phyloP scores from a whole-genome alignment of 2,888 invertebrate genomes.

The Corythucha ciliata region DNA sequence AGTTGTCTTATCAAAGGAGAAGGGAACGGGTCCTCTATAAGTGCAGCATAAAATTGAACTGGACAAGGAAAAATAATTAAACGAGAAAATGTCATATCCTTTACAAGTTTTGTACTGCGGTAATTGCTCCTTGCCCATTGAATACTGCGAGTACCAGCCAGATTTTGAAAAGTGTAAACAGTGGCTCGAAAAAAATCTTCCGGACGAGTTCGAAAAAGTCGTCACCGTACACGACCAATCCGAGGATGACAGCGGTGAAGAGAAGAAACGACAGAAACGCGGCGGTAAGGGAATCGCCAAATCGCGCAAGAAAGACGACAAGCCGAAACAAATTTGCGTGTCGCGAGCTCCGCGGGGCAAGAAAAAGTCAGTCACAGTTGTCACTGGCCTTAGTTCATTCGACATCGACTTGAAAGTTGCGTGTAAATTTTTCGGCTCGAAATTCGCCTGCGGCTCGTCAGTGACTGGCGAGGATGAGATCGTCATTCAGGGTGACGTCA shows the following conservation, averaged over 20 bases:
- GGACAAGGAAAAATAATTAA: no score
- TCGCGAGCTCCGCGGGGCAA: conserved; percentile 91
- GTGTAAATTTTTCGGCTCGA: conserved; percentile 93
- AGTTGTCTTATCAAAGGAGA: no score
- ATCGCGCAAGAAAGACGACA: conserved; percentile 90
- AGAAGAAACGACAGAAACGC: conserved; percentile 91
- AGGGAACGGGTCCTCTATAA: no score
- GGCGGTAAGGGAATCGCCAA: conserved; percentile 95
- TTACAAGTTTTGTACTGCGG: conserved; percentile 81
- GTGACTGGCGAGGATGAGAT: conserved; percentile 99
- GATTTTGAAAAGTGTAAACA: conserved; percentile 95
- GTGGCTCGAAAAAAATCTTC: conserved; percentile 91
- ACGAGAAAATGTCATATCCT: no score
- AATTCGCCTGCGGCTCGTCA: conserved; percentile 98
- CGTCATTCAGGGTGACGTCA: conserved; percentile 97
- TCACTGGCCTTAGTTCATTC: conserved; percentile 89
- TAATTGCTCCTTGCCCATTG: conserved; percentile 88
- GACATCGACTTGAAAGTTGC: conserved; percentile 97
- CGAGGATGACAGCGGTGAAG: conserved; percentile 67
- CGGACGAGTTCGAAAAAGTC: conserved; percentile 81
- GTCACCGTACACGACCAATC: conserved; percentile 51
- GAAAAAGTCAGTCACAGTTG: conserved; percentile 96
- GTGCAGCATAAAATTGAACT: no score
- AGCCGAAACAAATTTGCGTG: conserved; percentile 63
- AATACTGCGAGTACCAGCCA: conserved; percentile 98